Evolutionary conservation across 1,140 invertebrate genomes (phyloP).

Genomic region (Sinella curviseta): DNA sequence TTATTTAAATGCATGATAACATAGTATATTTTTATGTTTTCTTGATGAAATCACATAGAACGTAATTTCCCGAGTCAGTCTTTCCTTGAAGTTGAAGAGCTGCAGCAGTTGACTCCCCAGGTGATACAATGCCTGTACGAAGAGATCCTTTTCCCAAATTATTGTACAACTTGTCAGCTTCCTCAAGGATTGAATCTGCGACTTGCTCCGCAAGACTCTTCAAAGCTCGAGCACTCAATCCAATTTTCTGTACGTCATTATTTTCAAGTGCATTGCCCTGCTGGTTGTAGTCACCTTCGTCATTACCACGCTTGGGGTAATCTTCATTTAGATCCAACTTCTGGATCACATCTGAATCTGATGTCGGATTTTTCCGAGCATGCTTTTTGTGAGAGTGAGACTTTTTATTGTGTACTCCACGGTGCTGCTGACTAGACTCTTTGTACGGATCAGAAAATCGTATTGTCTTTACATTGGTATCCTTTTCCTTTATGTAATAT

Average conservation of each 20-base stretch:
- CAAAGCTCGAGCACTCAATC: not conserved
- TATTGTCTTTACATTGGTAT: not conserved
- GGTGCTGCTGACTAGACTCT: not conserved
- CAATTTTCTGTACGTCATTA: not conserved
- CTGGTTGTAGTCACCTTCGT: not conserved
- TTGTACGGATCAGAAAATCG: not conserved
- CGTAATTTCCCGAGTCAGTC: not conserved
- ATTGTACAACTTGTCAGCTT: not conserved
- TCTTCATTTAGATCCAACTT: not conserved
- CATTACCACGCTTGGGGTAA: not conserved
- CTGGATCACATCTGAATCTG: not conserved
- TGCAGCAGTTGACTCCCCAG: not conserved
- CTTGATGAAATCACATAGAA: not conserved
- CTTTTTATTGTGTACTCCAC: not conserved
- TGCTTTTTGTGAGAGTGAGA: not conserved
- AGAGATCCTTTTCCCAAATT: not conserved
- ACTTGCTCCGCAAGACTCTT: not conserved
- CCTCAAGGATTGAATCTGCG: not conserved
- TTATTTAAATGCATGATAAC: no score
- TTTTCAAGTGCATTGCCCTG: not conserved
- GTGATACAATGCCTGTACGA: not conserved
- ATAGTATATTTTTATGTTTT: no score
- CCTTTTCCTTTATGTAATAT: not conserved
- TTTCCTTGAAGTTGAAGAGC: not conserved
- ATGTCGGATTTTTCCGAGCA: not conserved